A percentile compares a stretch with the other conserved stretches of the same genome.
Evolutionary conservation across 2,888 invertebrate genomes (phyloP).

Genomic region (Aspidiotus destructor): DNA sequence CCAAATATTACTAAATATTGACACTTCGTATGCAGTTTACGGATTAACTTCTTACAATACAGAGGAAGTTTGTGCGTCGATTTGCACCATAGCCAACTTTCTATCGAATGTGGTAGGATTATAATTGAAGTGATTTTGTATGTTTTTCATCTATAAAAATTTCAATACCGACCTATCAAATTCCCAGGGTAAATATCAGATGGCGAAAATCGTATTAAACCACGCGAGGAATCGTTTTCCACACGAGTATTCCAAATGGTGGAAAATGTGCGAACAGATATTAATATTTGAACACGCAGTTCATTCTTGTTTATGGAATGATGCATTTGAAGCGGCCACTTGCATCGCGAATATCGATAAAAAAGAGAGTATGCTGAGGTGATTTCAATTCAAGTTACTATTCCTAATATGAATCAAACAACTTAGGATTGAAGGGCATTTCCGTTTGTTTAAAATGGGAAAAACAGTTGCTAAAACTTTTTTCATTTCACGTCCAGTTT

Average conservation of each 20-base stretch:
- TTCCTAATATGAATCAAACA: background rate
- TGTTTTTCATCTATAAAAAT: too few relatives aligned
- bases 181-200: conserved; percentile 47
- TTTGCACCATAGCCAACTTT: conserved; percentile 55
- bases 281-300: conserved; percentile 46
- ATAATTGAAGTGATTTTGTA: background rate
- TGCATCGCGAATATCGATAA: conserved; percentile 46
- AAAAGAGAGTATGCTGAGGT: conserved; percentile 44
- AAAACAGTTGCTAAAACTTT: background rate
- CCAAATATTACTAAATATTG: conserved; percentile 66
- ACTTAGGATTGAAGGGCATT: background rate
- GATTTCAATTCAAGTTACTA: background rate
- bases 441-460: background rate
- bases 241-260: conserved; percentile 45
- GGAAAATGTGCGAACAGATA: conserved; percentile 58
- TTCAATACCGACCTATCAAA: too few relatives aligned
- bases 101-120: conserved; percentile 20
- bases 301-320: conserved; percentile 45
- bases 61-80: conserved; percentile 58
- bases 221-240: conserved; percentile 48
- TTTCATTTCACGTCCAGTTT: background rate
- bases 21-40: conserved; percentile 52
- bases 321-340: conserved; percentile 46
- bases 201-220: conserved; percentile 51
- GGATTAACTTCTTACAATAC: conserved; percentile 49